Conservation (phyloP, 2,113 vertebrate species). For the Cyprinodon brontotheroides region DNA sequence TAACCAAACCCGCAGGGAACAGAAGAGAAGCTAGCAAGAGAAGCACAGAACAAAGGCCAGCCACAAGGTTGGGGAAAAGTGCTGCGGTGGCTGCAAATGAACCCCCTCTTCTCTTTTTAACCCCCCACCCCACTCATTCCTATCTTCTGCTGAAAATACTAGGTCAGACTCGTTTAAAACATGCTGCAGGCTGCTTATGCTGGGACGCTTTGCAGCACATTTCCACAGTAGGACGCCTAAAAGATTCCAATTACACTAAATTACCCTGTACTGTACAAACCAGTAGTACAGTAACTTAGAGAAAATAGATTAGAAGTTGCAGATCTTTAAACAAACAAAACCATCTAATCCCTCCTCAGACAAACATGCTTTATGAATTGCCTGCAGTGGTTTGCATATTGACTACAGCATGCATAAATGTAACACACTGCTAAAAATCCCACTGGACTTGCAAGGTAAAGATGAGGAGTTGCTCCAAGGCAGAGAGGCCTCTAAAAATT, state of each 20-base stretch:
- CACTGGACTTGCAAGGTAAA: conserved; percentile 34
- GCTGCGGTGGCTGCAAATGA: conserved; percentile 52
- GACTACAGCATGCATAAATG: conserved; percentile 46
- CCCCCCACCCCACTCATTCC: conserved; percentile 14
- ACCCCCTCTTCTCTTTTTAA: conserved; percentile 12
- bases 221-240: conserved; percentile 28
- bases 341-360: conserved; percentile 6
- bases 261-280: conserved; percentile 30
- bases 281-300: conserved; percentile 24
- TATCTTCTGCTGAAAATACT: conserved; percentile 57
- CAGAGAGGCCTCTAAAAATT: conserved; percentile 40
- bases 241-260: conserved; percentile 53
- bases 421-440: conserved; percentile 43
- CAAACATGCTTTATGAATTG: conserved; percentile 21
- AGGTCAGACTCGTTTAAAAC: conserved; percentile 43
- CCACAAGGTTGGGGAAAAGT: conserved; percentile 42
- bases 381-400: conserved; percentile 49
- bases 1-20: conserved; percentile 46
- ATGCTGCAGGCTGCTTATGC: conserved; percentile 31
- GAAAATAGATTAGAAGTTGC: conserved; percentile 21
- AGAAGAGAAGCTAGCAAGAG: conserved; percentile 50
- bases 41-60: conserved; percentile 61
- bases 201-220: conserved; percentile 39
- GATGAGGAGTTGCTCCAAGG: conserved; percentile 18
- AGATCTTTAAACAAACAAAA: conserved; percentile 6